These are phyloP conservation scores for Ochlodes sylvanus DNA, from an alignment of 2,888 invertebrate species.

Conservation along the genomic window DNA sequence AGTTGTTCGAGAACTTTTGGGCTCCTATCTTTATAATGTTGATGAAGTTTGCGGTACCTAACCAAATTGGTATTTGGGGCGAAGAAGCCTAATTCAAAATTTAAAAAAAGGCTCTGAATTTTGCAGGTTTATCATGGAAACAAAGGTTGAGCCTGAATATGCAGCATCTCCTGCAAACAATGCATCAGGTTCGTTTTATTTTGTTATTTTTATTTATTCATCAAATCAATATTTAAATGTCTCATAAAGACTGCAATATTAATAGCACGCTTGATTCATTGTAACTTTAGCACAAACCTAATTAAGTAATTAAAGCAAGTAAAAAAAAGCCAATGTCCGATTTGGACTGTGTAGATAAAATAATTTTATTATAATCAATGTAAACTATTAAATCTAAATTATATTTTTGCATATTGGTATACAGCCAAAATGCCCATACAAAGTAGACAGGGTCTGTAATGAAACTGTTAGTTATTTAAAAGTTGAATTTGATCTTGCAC, in stretches of 20 bases:
- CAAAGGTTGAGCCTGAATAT: slow-evolving; percentile 72
- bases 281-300: background rate
- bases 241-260: background rate
- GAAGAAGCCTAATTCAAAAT: slow-evolving; percentile 19
- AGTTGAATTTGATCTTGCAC: too few relatives aligned
- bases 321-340: too few relatives aligned
- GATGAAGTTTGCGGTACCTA: background rate
- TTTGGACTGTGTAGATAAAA: too few relatives aligned
- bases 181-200: slow-evolving; percentile 74
- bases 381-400: too few relatives aligned
- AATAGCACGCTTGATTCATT: background rate
- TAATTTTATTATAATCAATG: too few relatives aligned
- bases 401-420: too few relatives aligned
- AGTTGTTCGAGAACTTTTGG: too few relatives aligned
- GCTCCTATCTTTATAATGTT: too few relatives aligned
- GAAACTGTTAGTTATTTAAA: too few relatives aligned
- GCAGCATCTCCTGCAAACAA: slow-evolving; percentile 72
- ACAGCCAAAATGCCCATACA: too few relatives aligned
- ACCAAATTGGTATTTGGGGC: slow-evolving; percentile 1
- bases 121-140: slow-evolving; percentile 80
- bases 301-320: too few relatives aligned
- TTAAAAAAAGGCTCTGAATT: slow-evolving; percentile 47
- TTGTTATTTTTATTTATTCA: slow-evolving; percentile 43
- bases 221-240: background rate
- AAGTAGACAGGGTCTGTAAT: too few relatives aligned